These are phyloP conservation scores for Neolamprologus sp. DNA, from an alignment of 2,113 vertebrate species.

Conservation along the genomic window DNA sequence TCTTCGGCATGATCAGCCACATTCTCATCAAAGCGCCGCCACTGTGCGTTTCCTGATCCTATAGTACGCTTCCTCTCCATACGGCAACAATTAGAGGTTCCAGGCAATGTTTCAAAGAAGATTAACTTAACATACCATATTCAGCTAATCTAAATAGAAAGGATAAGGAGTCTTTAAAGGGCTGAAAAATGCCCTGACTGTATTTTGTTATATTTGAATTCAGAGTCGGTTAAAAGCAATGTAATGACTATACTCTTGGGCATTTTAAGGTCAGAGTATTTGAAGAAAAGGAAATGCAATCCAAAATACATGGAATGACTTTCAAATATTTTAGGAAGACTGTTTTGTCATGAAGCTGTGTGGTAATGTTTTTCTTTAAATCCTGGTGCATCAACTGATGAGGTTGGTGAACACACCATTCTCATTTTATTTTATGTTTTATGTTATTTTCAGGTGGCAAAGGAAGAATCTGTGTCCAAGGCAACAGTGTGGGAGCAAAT, in stretches of 20 bases:
- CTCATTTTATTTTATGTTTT: neutral
- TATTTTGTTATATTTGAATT: slow-evolving; percentile 3
- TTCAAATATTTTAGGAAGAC: neutral
- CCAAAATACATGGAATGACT: neutral
- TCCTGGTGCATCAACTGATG: neutral
- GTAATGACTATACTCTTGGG: neutral
- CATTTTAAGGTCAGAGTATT: neutral
- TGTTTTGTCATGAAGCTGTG: neutral
- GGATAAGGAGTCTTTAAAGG: slow-evolving; percentile 53
- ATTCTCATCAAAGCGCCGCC: slow-evolving; percentile 34
- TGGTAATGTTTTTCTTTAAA: neutral
- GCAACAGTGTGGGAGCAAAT: slow-evolving; percentile 58
- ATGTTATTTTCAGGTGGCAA: slow-evolving; percentile 23
- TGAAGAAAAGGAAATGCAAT: neutral
- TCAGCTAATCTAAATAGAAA: slow-evolving; percentile 72
- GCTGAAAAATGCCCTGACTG: neutral
- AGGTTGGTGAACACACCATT: neutral
- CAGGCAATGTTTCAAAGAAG: slow-evolving; percentile 46
- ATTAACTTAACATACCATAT: slow-evolving; percentile 1
- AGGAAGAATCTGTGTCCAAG: slow-evolving; percentile 71
- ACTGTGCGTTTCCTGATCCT: slow-evolving; percentile 13
- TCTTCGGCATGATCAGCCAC: slow-evolving; percentile 2
- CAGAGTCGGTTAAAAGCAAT: neutral
- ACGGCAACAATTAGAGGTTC: slow-evolving; percentile 57
- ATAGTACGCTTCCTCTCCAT: slow-evolving; percentile 29